Base-by-base conservation (phyloP, 2,113 vertebrate genomes). In the Seriola quinqueradiata region DNA sequence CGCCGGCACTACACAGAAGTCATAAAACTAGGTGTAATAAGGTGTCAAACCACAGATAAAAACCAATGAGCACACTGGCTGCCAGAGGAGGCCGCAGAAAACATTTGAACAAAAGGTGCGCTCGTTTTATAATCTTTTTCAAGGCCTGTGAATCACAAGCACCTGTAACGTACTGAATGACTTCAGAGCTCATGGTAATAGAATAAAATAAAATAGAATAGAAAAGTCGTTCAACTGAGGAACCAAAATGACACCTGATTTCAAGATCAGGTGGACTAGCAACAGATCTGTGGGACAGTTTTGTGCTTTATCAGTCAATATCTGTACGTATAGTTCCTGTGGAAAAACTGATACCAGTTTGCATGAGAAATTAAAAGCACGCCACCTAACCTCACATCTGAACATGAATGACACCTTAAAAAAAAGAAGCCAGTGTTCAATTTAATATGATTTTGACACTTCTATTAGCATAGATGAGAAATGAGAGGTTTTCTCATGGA, bases 1-100 rank as follows among this genome's bases (percentile, higher is more conserved):
- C 48, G 46, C 73, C 84, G 48, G 50, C 78, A 87, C 67, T 55
- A 77, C 81, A 73, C 54, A 73, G 50, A 78, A 63, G 79, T 81
- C 77, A 82, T 86, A 89, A 92, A 90, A 86, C 76, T 65, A 10
- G 14, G 25, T 21, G 58, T 81, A 90, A 90, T 92, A 76, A 78
- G 66, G 42, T 12, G 21, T 82, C 77, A 89, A 88, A 82, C 65
- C 66, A 70, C 46, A 77, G 6, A 77, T 70, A 79, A 71, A 70
- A 82, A 50, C 2, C 0, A 52, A 52, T 69, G 5, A 50, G 23
- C 48, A 50, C 32, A 50, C 28, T 19, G n/a, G 40, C 44, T 83
- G 64, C 42, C 38, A 67, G 40, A 32, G 4, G 19, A 57, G 8
- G 21, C 13, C 16, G 50, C 42, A 61, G 61, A 46, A 10, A 57